phyloP scores from a whole-genome alignment of 2,888 invertebrate genomes.

The Drosophila paramelanica region DNA sequence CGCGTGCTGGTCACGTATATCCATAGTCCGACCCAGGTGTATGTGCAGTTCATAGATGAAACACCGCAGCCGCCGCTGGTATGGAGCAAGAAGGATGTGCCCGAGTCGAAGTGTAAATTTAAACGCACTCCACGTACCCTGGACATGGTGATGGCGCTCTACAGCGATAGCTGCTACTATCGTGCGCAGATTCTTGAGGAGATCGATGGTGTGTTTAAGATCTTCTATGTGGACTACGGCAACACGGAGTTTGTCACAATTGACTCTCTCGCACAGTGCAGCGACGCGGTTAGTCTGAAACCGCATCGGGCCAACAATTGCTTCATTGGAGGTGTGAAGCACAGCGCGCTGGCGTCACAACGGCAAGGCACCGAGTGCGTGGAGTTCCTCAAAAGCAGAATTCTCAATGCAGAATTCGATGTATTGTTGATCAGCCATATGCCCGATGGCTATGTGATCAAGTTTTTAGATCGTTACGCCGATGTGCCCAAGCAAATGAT shows the following conservation, averaged over 20 bases:
- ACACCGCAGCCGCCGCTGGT: constrained; percentile 67
- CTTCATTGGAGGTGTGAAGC: constrained; percentile 60
- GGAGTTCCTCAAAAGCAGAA: constrained; percentile 51
- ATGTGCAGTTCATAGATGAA: constrained; percentile 66
- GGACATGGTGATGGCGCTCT: constrained; percentile 81
- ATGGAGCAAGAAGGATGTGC: constrained; percentile 74
- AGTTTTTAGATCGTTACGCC: constrained; percentile 20
- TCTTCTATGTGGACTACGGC: constrained; percentile 84
- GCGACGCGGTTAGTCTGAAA: constrained; percentile 60
- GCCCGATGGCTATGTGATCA: constrained; percentile 47
- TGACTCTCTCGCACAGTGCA: constrained; percentile 69
- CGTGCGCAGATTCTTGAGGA: constrained; percentile 81
- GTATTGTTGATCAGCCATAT: constrained; percentile 28
- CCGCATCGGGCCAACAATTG: constrained; percentile 79
- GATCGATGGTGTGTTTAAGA: constrained; percentile 67
- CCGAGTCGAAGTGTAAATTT: constrained; percentile 49
- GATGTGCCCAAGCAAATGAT: constrained; percentile 35
- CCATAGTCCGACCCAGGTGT: constrained; percentile 71
- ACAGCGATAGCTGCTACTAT: constrained; percentile 80
- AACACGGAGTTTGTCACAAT: constrained; percentile 75
- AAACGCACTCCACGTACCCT: constrained; percentile 62
- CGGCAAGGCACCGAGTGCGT: constrained; percentile 36
- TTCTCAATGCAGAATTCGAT: constrained; percentile 52
- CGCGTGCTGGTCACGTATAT: constrained; percentile 76
- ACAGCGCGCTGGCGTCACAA: constrained; percentile 12